Base-by-base conservation (phyloP, 2,797 vertebrate species). In the Micromesistius poutassou region DNA sequence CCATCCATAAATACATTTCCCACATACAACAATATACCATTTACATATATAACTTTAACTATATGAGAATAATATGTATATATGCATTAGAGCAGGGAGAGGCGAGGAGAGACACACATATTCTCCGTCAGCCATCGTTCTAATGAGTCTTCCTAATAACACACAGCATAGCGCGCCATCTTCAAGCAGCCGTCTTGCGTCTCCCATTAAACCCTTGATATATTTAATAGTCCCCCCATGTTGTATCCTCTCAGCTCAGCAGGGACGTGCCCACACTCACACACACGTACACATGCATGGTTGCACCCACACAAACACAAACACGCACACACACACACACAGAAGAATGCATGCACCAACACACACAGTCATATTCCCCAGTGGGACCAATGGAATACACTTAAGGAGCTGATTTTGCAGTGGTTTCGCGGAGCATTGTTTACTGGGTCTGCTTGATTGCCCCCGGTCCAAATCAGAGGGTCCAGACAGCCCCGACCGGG, bases 391-490 rank as follows among this genome's bases (percentile, higher is more conserved):
- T 78, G 76, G 88, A 91, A 91, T 91, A 86, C 87, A 91, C 84
- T 84, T 84, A 86, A 91, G 86, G 89, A 88, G 86, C 86, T 87
- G 82, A 87, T 88, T 91, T 91, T 91, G 88, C 82, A 76, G 74
- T 80, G 83, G 88, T 81, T 88, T 89, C 81, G 72, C 84, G 86
- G 86, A 88, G 86, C 88, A 87, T 90, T 92, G 91, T 91, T 91
- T 91, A 91, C 88, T 80, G 89, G 91, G 91, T 89, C 86, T 90
- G 91, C 88, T 91, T 91, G 90, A 93, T 93, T 93, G 91, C 89
- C 87, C 88, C 91, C 90, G 89, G 90, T 92, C 89, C 89, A 90
- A 90, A 90, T 91, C 89, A 91, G 86, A 91, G 86, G 89, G 89
- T 89, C 89, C 90, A 89, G 89, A 84, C 88, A 90, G 88, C 81